Evolutionary conservation across 2,888 invertebrate genomes (phyloP).

Genomic region (Cetonia aurata): DNA sequence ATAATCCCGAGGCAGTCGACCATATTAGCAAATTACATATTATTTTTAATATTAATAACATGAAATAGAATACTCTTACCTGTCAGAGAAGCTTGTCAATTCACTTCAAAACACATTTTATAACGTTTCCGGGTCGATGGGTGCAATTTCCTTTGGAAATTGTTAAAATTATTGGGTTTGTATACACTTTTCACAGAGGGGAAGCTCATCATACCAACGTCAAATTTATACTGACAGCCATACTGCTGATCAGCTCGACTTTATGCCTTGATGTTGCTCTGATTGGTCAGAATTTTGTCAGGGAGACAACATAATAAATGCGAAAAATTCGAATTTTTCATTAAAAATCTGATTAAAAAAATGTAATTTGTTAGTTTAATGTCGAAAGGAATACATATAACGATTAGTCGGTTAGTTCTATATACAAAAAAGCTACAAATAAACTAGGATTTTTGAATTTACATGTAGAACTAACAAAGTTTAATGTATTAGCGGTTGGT

Average conservation of each 20-base stretch:
- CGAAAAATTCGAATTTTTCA: constrained; percentile 26
- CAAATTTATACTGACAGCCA: constrained; percentile 99
- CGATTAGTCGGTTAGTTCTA: no score
- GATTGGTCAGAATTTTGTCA: constrained; percentile 71
- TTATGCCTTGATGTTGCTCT: constrained; percentile 78
- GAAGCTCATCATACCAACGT: constrained; percentile 87
- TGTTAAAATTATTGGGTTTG: constrained; percentile 60
- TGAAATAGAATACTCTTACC: constrained; percentile 53
- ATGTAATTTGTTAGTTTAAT: neutral
- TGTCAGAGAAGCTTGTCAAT: constrained; percentile 50
- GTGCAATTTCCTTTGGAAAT: constrained; percentile 58
- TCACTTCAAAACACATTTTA: constrained; percentile 60
- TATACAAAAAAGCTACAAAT: no score
- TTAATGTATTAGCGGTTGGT: no score
- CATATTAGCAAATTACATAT: constrained; percentile 35
- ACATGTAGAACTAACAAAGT: no score
- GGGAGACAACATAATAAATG: constrained; percentile 29
- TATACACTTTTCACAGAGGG: constrained; percentile 75
- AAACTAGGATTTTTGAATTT: no score
- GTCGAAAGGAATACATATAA: neutral
- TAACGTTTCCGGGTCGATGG: constrained; percentile 58
- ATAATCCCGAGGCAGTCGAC: constrained; percentile 19
- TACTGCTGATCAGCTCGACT: constrained; percentile 88
- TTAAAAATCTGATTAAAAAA: neutral
- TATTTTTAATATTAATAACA: constrained; percentile 35